These are phyloP conservation scores for Acronicta psi DNA, from an alignment of 2,888 invertebrate species.

Conservation along the genomic window DNA sequence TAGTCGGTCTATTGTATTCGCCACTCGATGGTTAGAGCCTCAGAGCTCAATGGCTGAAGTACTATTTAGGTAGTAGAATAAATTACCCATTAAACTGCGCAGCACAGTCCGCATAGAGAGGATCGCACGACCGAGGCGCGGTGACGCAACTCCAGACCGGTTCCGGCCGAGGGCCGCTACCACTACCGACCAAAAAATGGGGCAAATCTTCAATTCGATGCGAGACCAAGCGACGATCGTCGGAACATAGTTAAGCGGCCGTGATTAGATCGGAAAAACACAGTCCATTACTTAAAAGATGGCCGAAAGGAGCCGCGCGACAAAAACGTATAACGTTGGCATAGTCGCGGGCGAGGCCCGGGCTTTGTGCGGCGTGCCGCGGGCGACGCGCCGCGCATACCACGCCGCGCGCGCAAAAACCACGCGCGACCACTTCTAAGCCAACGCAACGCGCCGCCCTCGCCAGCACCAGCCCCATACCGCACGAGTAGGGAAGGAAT, in stretches of 20 bases:
- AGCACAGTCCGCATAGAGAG: conserved; percentile 10
- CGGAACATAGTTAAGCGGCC: conserved; percentile 66
- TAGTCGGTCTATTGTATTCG: too few relatives aligned
- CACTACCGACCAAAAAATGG: conserved; percentile 67
- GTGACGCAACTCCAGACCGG: conserved; percentile 57
- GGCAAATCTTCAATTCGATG: conserved; percentile 60
- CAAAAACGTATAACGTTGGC: conserved; percentile 74
- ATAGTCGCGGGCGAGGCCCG: conserved; percentile 53
- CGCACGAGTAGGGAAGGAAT: not conserved
- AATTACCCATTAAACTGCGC: not conserved
- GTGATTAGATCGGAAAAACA: conserved; percentile 76
- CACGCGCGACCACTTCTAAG: conserved; percentile 30
- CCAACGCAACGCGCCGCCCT: conserved; percentile 8
- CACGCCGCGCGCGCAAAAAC: conserved; percentile 39
- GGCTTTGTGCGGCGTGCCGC: conserved; percentile 59
- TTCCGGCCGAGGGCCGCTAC: conserved; percentile 43
- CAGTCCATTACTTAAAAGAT: conserved; percentile 75
- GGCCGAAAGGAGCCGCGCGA: conserved; percentile 72
- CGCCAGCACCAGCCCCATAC: not conserved
- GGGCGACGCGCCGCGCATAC: conserved; percentile 45
- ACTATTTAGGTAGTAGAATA: too few relatives aligned
- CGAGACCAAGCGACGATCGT: conserved; percentile 48
- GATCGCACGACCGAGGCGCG: conserved; percentile 30
- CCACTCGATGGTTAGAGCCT: too few relatives aligned
- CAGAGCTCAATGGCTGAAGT: not conserved